Base-by-base conservation (phyloP, 2,888 invertebrate species). In the Trypoxylon attenuatum region DNA sequence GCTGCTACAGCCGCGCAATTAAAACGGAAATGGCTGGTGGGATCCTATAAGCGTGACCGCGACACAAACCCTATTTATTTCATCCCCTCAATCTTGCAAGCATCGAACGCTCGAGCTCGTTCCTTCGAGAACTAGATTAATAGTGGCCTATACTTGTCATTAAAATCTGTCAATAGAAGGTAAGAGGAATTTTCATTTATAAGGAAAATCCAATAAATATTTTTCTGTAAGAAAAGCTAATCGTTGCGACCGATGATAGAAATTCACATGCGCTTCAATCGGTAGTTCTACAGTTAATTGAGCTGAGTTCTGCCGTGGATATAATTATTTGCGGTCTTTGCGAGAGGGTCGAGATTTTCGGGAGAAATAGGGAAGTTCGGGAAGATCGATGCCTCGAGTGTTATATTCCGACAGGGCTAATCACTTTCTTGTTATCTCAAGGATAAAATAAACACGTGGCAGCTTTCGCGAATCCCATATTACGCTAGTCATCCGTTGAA, bases 1-100 rank as follows among this genome's bases (percentile, higher is more conserved):
- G 58, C 52, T 42, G 27, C 45, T 68, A 59, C 55, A 59, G 49
- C 39, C 55, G 62, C 50, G 69, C 72, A 77, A 78, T 78, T 79
- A 77, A 74, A 78, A 67, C 66, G 69, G 61, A 33, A 49, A 49
- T 38, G 38, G 19, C 49, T 38, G 49, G n/a, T 33, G 13, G 33
- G 33, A 33, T 33, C 10, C 10, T 33, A 33, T 10, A 10, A 33
- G 33, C 33, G 13, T 33, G 33, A 33, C 33, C 33, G 13, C 8
- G 10, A 5, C 8, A 1, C 8, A 33, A 13, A 10, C 8, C 13
- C 33, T 33, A 33, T 33, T 33, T 33, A 33, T 33, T 33, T 13
- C 33, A 33, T 33, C 33, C 3, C n/a, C 33, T 10, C 33, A 33
- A 33, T 33, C 33, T 33, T 13, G 25, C 25, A n/a, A n/a, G n/a